Percentiles rank a stretch among this genome's conserved stretches.
phyloP scores from a whole-genome alignment of 2,797 vertebrate species.

The Florisuga fusca region DNA sequence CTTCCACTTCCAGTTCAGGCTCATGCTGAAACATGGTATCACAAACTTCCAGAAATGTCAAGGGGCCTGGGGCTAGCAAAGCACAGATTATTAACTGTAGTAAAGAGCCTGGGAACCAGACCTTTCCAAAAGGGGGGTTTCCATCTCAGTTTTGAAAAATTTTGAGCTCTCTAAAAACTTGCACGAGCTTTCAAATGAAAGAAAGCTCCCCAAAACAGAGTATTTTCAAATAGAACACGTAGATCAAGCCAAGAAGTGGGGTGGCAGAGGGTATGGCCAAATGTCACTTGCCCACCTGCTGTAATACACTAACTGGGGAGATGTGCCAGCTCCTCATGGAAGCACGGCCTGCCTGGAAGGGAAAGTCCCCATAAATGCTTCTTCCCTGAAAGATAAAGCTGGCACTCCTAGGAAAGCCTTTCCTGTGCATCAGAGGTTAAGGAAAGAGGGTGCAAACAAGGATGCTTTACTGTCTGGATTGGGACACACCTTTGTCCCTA shows the following conservation, averaged over 20 bases:
- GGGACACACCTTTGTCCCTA: background rate
- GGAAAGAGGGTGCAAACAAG: background rate
- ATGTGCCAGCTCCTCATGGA: background rate
- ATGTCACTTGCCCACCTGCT: too few species aligned
- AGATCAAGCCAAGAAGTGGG: background rate
- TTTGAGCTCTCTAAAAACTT: background rate
- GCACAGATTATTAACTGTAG: background rate
- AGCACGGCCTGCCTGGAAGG: background rate
- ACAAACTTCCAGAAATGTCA: background rate
- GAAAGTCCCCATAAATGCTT: background rate
- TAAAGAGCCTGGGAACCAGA: background rate
- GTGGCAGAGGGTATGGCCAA: background rate
- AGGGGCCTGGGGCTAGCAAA: background rate
- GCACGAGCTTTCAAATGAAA: background rate
- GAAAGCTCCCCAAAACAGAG: background rate
- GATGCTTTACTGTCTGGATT: background rate
- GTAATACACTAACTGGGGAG: fast-evolving
- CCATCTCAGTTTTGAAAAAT: background rate
- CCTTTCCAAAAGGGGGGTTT: background rate
- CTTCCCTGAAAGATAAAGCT: background rate
- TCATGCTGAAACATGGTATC: background rate
- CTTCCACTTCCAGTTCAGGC: background rate
- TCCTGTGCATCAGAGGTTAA: background rate
- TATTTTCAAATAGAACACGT: background rate
- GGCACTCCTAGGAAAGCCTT: background rate